phyloP scores from a whole-genome alignment of 2,888 invertebrate species.

The Parapristionchus giblindavisi region DNA sequence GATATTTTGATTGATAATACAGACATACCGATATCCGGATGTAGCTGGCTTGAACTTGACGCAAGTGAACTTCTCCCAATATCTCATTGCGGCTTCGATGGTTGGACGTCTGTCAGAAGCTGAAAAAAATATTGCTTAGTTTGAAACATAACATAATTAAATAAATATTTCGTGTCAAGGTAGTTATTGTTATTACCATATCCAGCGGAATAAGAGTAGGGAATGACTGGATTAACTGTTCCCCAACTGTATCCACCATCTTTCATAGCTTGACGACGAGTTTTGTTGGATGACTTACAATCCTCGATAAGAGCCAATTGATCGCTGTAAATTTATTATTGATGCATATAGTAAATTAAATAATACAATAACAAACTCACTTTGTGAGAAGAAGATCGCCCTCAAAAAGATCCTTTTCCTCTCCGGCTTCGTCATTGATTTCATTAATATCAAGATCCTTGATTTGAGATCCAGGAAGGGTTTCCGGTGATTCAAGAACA shows the following conservation, averaged over 20 bases:
- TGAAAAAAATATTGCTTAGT: too few species aligned
- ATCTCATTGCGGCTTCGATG: constrained; percentile 6
- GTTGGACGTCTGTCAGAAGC: neutral
- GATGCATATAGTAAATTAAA: neutral
- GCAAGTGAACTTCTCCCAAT: constrained; percentile 29
- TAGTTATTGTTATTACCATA: too few species aligned
- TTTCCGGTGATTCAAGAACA: neutral
- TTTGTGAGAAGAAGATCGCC: constrained; percentile 26
- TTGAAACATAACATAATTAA: too few species aligned
- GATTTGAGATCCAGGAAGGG: neutral
- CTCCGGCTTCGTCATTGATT: constrained; percentile 16
- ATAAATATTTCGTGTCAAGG: too few species aligned
- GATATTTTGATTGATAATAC: too few species aligned
- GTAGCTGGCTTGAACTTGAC: neutral
- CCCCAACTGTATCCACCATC: constrained; percentile 27
- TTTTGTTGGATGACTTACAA: neutral
- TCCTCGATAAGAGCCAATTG: constrained; percentile 12
- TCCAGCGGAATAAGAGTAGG: constrained; percentile 7
- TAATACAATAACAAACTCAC: neutral
- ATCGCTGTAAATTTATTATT: constrained; percentile 2
- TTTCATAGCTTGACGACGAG: constrained; percentile 24
- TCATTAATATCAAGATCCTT: neutral
- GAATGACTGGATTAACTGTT: constrained; percentile 24
- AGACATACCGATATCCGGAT: constrained; percentile 10
- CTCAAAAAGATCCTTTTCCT: constrained; percentile 30